A percentile compares a stretch with the other conserved stretches of the same genome.
These are phyloP conservation scores for Channa argus DNA, from an alignment of 2,113 vertebrate species.

Conservation along the genomic window DNA sequence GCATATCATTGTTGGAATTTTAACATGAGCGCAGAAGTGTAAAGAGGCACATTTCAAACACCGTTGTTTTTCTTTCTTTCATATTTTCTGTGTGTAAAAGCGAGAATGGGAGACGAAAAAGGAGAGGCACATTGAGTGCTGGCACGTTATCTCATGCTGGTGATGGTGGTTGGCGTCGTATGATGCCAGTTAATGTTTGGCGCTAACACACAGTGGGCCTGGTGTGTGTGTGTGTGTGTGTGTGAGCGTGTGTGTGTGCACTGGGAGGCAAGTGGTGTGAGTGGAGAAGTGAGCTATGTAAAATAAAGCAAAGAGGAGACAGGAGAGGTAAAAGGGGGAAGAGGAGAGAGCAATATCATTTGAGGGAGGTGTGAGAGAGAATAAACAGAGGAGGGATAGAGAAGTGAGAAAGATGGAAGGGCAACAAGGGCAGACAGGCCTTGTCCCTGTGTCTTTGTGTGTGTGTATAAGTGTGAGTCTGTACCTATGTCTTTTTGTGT, in stretches of 20 bases:
- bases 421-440: conserved; percentile 66
- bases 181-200: conserved; percentile 61
- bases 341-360: conserved; percentile 14
- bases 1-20: not conserved
- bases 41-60: not conserved
- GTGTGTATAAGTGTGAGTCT: conserved; percentile 37
- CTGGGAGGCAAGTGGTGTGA: conserved; percentile 39
- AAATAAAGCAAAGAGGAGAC: conserved; percentile 15
- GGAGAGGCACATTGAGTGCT: conserved; percentile 39
- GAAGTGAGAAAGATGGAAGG: conserved; percentile 44
- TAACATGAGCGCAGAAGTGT: not conserved
- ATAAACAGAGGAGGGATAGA: conserved; percentile 18
- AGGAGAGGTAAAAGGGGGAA: not conserved
- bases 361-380: conserved; percentile 22
- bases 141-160: conserved; percentile 56
- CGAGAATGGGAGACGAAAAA: not conserved
- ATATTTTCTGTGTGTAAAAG: conserved; percentile 5
- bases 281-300: conserved; percentile 27
- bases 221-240: conserved; percentile 42
- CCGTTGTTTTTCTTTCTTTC: not conserved
- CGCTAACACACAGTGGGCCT: conserved; percentile 56
- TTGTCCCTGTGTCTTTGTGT: conserved; percentile 47
- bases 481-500: conserved; percentile 59
- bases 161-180: conserved; percentile 58
- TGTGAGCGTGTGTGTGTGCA: not conserved